Base-by-base conservation (phyloP, 2,797 vertebrate species). In the Menidia menidia region DNA sequence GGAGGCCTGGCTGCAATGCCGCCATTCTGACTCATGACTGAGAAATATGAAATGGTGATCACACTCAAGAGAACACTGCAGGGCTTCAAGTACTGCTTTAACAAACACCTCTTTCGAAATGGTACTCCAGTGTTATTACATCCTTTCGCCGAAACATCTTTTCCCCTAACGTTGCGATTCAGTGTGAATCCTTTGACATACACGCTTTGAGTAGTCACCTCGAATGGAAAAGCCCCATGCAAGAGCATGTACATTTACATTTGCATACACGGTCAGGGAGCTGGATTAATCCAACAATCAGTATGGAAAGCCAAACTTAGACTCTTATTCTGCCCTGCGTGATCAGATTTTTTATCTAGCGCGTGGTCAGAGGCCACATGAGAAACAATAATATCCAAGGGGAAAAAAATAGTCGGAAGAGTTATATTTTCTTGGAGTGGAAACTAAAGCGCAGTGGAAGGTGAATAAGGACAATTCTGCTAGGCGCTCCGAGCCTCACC, bases 1-100 rank as follows among this genome's bases (percentile, higher is more conserved):
- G 44, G 16, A 77, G 48, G 48, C 51, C 43, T 47, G 31, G 12
- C 45, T 7, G 41, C 42, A 50, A 57, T 52, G 25, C 15, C 52
- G 75, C 9, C 6, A 33, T 76, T 41, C 44, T 15, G 54, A 67
- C 44, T 76, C 66, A 78, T 51, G 61, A 68, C 16, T 64, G 70
- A 81, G 69, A 56, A 68, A 78, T 75, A 30, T 41, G 52, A 80
- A 62, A 63, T 43, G 39, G 41, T 41, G 66, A 81, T 82, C 79
- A 71, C 65, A 82, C 75, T 77, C 32, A 7, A 68, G 63, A 82
- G 74, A 84, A 76, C 53, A 74, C 52, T 50, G 50, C 60, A 61
- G 74, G 64, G 73, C 76, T 85, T 90, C 57, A 88, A 91, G 85
- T 73, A 73, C 83, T 66, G 60, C 71, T 73, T 81, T 71, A 65